These are phyloP conservation scores for Sphaerodactylus townsendi DNA, from an alignment of 2,113 vertebrate species.

Conservation along the genomic window DNA sequence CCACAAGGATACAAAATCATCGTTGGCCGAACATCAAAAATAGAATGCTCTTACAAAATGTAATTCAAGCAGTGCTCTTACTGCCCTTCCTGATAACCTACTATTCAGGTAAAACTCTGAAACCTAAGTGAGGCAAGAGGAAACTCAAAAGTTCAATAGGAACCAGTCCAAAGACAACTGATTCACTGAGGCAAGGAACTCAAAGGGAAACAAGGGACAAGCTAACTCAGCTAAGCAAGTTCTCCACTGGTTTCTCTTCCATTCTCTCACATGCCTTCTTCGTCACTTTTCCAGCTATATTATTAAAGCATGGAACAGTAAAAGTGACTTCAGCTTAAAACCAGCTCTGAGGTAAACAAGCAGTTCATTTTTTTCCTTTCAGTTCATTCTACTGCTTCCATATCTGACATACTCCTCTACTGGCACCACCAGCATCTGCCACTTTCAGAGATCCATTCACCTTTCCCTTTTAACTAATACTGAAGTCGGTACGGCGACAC, in stretches of 20 bases:
- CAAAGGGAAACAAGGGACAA: not conserved
- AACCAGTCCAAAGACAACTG: not conserved
- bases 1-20: too few relatives aligned
- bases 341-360: not conserved
- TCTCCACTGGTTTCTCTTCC: not conserved
- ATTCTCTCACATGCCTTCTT: not conserved
- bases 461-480: not conserved
- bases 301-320: not conserved
- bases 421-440: not conserved
- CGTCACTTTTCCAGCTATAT: not conserved
- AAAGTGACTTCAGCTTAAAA: not conserved
- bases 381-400: accelerated
- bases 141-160: not conserved
- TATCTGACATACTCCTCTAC: not conserved
- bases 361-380: not conserved
- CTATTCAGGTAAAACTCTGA: not conserved
- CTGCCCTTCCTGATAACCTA: not conserved
- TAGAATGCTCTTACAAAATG: not conserved
- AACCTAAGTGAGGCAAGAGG: not conserved
- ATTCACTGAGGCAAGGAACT: not conserved
- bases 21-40: not conserved
- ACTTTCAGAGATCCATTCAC: not conserved
- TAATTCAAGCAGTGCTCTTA: not conserved
- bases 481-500: too few relatives aligned
- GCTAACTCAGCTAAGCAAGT: not conserved